Evolutionary conservation across 2,888 invertebrate species (phyloP).

Genomic region (Nomada ferruginata): DNA sequence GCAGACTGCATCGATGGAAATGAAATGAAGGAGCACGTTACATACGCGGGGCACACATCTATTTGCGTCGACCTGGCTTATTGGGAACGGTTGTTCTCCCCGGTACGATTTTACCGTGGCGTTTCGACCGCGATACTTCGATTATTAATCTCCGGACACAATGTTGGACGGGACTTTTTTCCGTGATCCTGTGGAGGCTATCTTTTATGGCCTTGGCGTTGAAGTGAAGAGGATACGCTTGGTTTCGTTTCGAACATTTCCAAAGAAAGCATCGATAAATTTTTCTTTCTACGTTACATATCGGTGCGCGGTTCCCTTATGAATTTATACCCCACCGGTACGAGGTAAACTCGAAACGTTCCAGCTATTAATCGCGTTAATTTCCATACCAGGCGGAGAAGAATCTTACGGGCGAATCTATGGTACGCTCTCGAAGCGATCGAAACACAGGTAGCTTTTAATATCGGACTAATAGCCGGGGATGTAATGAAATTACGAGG

Average conservation of each 20-base stretch:
- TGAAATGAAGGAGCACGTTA: conserved; percentile 11
- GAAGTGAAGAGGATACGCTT: neutral
- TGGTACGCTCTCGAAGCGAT: neutral
- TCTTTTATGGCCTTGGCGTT: conserved; percentile 33
- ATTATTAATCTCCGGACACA: conserved; percentile 17
- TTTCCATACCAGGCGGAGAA: neutral
- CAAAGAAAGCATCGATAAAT: neutral
- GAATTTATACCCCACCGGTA: neutral
- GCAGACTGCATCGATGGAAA: neutral
- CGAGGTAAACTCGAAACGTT: conserved; percentile 4
- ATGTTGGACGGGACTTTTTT: neutral
- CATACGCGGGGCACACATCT: conserved; percentile 10
- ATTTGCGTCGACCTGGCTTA: conserved; percentile 26
- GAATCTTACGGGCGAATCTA: neutral
- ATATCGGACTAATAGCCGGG: neutral
- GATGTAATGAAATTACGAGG: conserved; percentile 9
- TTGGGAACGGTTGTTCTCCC: conserved; percentile 31
- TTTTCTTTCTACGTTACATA: neutral
- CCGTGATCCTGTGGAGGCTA: conserved; percentile 18
- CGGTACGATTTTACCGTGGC: neutral
- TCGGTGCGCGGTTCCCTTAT: neutral
- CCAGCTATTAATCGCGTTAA: conserved; percentile 31
- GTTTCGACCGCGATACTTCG: neutral
- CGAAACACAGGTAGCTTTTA: neutral
- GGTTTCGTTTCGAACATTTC: neutral